Base-by-base conservation (phyloP, 2,797 vertebrate species). In the Betta splendens region DNA sequence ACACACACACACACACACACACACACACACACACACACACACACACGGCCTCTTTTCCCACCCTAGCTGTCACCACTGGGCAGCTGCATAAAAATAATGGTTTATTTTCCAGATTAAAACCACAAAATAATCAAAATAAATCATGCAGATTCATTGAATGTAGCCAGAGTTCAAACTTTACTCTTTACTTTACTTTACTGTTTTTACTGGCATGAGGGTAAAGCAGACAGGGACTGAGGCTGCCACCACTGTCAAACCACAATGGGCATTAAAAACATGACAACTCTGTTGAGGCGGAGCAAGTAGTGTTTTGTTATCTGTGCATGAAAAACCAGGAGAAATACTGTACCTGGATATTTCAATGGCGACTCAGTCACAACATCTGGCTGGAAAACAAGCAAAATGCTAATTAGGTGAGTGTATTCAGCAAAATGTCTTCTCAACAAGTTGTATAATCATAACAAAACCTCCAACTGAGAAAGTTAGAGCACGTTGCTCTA, bases 291-390 rank as follows among this genome's bases (percentile, higher is more conserved):
- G 42, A 40, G 9, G 22, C 28, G 28, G 36, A 75, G 54, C 37
- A 32, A 44, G 33, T n/a, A 36, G 36, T 15, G 18, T 61, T 44
- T n/a, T 40, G 35, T 32, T 37, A 48, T 56, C 35, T 16, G 12
- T 13, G 16, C 44, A 35, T 72, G 45, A 26, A 40, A 64, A 76
- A 28, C 17, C 28, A 48, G 37, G 32, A 58, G 49, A 60, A 51
- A 18, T 43, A 45, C 77, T 63, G 61, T 91, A 93, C 91, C 91
- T 90, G 87, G 80, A 81, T 86, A 64, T 23, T 77, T 82, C 21
- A 54, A 46, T 2, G 87, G 85, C 69, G 87, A 77, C 23, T 90
- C 87, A 16, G 90, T 92, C 80, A 83, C 88, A 86, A 77, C 74
- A 55, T 77, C 50, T 61, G 87, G 82, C 91, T 93, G 37, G 54